phyloP scores from a whole-genome alignment of 2,888 invertebrate genomes.

The Priocnemis perturbator region DNA sequence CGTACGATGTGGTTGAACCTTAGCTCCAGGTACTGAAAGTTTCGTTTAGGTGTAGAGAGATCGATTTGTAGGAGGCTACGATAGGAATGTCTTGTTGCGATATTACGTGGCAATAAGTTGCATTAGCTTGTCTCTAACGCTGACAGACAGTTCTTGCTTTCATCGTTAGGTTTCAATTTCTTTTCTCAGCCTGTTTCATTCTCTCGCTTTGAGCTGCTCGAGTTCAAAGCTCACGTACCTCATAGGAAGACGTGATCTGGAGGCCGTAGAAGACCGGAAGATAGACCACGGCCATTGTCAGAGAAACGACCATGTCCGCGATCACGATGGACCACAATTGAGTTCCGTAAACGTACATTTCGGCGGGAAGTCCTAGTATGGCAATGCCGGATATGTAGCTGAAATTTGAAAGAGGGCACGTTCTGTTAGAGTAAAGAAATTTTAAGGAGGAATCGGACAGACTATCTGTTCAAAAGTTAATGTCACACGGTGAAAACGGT shows the following conservation, averaged over 20 bases:
- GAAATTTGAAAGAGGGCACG: conserved; percentile 38
- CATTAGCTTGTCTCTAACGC: no score
- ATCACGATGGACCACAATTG: conserved; percentile 83
- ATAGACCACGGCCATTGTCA: conserved; percentile 82
- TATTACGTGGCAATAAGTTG: no score
- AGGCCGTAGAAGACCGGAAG: conserved; percentile 85
- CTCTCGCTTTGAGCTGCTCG: background rate
- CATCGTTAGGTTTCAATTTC: no score
- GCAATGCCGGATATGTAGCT: conserved; percentile 87
- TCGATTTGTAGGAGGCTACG: background rate
- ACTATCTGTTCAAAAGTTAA: no score
- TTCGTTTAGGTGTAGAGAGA: no score
- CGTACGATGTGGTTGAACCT: conserved; percentile 83
- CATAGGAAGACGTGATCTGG: conserved; percentile 85
- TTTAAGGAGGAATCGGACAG: no score
- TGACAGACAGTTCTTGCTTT: no score
- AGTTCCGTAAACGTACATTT: conserved; percentile 86
- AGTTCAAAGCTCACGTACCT: conserved; percentile 76
- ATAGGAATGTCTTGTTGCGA: no score
- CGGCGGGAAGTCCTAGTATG: conserved; percentile 83
- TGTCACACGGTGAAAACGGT: no score
- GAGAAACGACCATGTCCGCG: conserved; percentile 81
- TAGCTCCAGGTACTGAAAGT: conserved; percentile 82
- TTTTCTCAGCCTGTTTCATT: no score
- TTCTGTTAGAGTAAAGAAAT: background rate